Conservation (phyloP, 1,140 invertebrate genomes). For the Drosophila ambigua region DNA sequence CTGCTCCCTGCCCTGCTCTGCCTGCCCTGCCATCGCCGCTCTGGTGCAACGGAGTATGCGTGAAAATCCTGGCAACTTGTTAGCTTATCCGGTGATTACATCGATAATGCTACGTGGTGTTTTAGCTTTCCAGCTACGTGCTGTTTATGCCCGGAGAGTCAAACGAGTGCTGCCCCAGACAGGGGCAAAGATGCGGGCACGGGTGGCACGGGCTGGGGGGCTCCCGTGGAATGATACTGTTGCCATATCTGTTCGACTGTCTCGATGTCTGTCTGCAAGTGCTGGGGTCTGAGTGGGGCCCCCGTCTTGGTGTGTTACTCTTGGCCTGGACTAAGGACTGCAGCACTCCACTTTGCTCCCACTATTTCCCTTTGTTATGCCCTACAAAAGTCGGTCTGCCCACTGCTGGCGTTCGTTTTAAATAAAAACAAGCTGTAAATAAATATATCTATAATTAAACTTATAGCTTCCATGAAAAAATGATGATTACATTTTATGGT, state of each 20-base stretch:
- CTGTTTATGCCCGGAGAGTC: slow-evolving; percentile 55
- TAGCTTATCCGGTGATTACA: slow-evolving; percentile 84
- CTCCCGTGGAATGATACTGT: slow-evolving; percentile 60
- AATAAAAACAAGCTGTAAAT: neutral
- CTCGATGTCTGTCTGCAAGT: slow-evolving; percentile 19
- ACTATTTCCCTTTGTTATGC: slow-evolving; percentile 63
- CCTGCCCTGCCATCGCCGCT: neutral
- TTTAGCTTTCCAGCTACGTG: slow-evolving; percentile 77
- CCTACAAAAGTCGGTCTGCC: neutral
- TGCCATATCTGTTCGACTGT: slow-evolving; percentile 57
- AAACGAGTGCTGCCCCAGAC: slow-evolving; percentile 22
- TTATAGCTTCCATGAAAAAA: no score
- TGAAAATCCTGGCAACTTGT: slow-evolving; percentile 83
- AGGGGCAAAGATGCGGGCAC: neutral
- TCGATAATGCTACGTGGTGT: slow-evolving; percentile 84
- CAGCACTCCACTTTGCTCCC: slow-evolving; percentile 38
- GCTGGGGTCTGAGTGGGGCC: neutral
- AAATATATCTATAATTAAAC: no score
- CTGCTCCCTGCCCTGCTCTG: neutral
- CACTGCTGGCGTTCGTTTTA: neutral
- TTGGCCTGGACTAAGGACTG: slow-evolving; percentile 47
- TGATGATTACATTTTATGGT: no score
- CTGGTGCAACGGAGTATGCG: slow-evolving; percentile 60
- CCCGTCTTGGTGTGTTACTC: slow-evolving; percentile 40
- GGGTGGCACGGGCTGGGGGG: neutral